These are phyloP conservation scores for Anoplius nigerrimus DNA, from an alignment of 2,888 invertebrate genomes.

Conservation along the genomic window DNA sequence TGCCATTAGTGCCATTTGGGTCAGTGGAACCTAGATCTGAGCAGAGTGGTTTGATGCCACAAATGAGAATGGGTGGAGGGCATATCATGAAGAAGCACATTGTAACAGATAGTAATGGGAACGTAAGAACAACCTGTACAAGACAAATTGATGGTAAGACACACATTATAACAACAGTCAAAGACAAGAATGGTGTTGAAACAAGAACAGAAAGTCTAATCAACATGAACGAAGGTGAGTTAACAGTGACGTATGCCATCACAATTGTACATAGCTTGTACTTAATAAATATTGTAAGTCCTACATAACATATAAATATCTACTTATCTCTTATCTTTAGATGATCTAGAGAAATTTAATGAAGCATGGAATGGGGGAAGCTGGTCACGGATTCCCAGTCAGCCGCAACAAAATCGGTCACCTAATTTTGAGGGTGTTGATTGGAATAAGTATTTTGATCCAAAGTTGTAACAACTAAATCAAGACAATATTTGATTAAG, in stretches of 20 bases:
- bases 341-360: constrained; percentile 57
- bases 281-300: constrained; percentile 10
- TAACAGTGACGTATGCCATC: background rate
- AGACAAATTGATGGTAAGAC: constrained; percentile 67
- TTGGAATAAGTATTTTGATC: constrained; percentile 68
- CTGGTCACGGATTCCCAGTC: constrained; percentile 2
- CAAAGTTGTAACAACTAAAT: constrained; percentile 60
- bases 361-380: constrained; percentile 46
- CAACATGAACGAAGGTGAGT: constrained; percentile 68
- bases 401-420: background rate
- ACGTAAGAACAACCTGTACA: constrained; percentile 79
- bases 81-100: constrained; percentile 78
- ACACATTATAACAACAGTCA: constrained; percentile 62
- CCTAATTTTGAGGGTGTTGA: too few species aligned
- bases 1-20: constrained; percentile 33
- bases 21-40: constrained; percentile 17
- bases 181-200: constrained; percentile 67
- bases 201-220: constrained; percentile 65
- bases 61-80: constrained; percentile 78
- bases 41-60: constrained; percentile 73
- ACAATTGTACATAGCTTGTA: constrained; percentile 4
- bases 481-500: constrained; percentile 7
- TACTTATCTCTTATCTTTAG: constrained; percentile 44
- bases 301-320: too few species aligned
- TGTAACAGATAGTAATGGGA: constrained; percentile 78